Base-by-base conservation (phyloP, 2,888 invertebrate species). In the Willowsia nigromaculata region DNA sequence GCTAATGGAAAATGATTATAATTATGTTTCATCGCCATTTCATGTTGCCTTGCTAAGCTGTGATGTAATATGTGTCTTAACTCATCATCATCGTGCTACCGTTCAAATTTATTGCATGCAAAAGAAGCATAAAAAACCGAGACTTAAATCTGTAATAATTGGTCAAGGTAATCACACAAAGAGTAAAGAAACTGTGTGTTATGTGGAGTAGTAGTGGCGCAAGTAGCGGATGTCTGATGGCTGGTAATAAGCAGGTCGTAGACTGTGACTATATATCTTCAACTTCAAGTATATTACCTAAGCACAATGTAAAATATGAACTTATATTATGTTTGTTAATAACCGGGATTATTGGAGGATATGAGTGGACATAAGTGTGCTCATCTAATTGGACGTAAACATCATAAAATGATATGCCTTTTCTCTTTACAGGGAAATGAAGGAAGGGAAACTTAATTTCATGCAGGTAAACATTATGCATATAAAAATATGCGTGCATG, bases 1-100 rank as follows among this genome's bases (percentile, higher is more conserved):
- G 76, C 76, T 82, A 88, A 88, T 88, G 53, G 88, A 71, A 88
- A 88, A 88, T 88, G 82, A 88, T 88, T 74, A 88, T 88, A 82
- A 88, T 88, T 88, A 81, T 71, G 68, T 43, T 71, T 81, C 59
- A 81, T 40, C 71, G 33, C 62, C 82, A 82, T 56, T 81, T 30
- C 56, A 71, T 71, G 87, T 87, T 81, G 43, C 81, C 71, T 43
- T 59, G 71, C 40, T 81, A 87, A 87, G 81, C 59, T 82, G 82
- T 88, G 88, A 88, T 82, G 88, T 82, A 88, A 88, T 76, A 9
- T 40, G 37, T 33, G 83, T 83, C 50, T 71, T 71, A 40, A 22
- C 37, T 71, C 25, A 11, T n/a, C 71, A 3, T 37, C 37, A 40
- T 13, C n/a, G n/a, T 78, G 50, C 65, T 86, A 81, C 81, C 56